Evolutionary conservation across 2,888 invertebrate genomes (phyloP).

Genomic region (Nebria salina): DNA sequence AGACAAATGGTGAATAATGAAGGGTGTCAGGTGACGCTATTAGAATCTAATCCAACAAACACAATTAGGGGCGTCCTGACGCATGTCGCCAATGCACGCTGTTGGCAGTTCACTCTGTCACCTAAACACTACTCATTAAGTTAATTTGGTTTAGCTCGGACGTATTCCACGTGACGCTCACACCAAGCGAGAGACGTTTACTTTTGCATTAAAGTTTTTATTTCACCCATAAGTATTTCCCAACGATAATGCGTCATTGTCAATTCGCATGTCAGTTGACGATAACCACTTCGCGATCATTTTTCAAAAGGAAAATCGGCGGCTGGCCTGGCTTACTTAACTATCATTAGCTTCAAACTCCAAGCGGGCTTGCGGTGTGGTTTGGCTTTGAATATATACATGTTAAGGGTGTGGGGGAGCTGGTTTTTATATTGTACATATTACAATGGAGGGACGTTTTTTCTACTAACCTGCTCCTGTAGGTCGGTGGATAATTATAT

Average conservation of each 20-base stretch:
- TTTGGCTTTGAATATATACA: constrained; percentile 10
- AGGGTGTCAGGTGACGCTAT: constrained; percentile 59
- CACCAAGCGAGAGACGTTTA: background rate
- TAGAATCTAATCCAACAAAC: constrained; percentile 55
- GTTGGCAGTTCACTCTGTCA: constrained; percentile 59
- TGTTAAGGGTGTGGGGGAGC: constrained; percentile 16
- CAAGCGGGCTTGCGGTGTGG: constrained; percentile 1
- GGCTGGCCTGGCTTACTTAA: constrained; percentile 10
- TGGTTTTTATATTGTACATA: constrained; percentile 18
- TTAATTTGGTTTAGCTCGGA: constrained; percentile 51
- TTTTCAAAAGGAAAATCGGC: constrained; percentile 21
- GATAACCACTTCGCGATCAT: constrained; percentile 29
- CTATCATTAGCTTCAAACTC: constrained; percentile 10
- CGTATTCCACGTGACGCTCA: constrained; percentile 24
- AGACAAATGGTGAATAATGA: constrained; percentile 59
- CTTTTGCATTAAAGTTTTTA: background rate
- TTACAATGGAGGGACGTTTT: constrained; percentile 15
- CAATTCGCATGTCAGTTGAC: constrained; percentile 30
- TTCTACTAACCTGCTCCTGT: constrained; percentile 8
- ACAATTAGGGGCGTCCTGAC: constrained; percentile 58
- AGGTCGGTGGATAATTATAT: constrained; percentile 37
- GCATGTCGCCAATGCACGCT: constrained; percentile 56
- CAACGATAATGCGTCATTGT: constrained; percentile 27
- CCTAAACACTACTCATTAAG: constrained; percentile 56
- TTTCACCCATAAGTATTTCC: constrained; percentile 8